Evolutionary conservation across 2,888 invertebrate genomes (phyloP), one percentile per base, ranked within the genome.

Genomic region (Zaprionus bogoriensis): DNA sequence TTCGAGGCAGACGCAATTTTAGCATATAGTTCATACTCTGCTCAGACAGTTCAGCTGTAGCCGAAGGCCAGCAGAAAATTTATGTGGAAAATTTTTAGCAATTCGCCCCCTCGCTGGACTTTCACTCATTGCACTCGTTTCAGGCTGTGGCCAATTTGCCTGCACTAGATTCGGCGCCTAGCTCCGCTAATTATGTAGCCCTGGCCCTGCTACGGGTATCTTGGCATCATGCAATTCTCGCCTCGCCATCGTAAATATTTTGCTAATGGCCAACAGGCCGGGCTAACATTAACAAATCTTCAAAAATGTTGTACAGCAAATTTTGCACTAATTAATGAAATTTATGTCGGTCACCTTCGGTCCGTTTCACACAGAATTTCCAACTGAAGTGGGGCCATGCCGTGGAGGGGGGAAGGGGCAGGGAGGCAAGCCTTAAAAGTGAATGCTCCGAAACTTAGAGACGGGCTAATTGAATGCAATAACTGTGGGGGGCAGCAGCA

Each of bases 311-410:
- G 22, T 53, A 30, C 32, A 27, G 57, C 48, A 54, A 61, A 61
- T 65, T 54, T 66, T 57, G 44, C 57, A 75, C 76, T 75, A 78
- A 75, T 73, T 77, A 78, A 78, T 72, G 63, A 66, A 78, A 77
- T 78, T 77, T 77, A 77, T 77, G 73, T 78, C 78, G 76, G 78
- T 77, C 69, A 77, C 69, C 69, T 78, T 73, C 63, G 45, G 52
- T 42, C 25, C 55, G 47, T 12, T 58, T n/a, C 36, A 45, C 44
- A 53, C 46, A 48, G 23, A 62, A 62, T 42, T 51, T 39, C 39
- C 3, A 30, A 39, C 27, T 10, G 32, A 63, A 76, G 61, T 54
- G 53, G 47, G 77, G 68, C 64, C 64, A 77, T 50, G 20, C 50
- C 32, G 6, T n/a, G n/a, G n/a, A n/a, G n/a, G n/a, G n/a, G n/a